Evolutionary conservation across 2,113 vertebrate species (phyloP), one percentile per base, ranked within the genome.

Genomic region (Podiceps cristatus): DNA sequence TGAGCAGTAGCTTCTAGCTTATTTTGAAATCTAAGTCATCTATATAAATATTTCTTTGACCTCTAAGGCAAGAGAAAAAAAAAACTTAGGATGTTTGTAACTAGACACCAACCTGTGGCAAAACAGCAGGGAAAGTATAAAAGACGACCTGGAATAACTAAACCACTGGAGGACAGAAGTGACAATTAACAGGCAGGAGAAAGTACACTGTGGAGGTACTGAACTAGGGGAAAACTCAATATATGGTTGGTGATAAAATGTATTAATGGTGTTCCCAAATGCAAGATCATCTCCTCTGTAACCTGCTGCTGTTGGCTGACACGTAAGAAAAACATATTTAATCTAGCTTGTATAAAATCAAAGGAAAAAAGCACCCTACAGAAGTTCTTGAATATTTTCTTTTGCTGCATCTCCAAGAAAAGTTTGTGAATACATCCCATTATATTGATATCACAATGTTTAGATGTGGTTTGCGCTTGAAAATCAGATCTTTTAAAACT

Each of bases 391-490:
- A 81, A 11, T 52, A 73, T 66, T 76, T 95, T 72, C 37, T 96
- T 88, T 63, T 87, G 60, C 76, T 79, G 31, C 22, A 69, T 79
- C 69, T 97, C 77, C 69, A 95, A 80, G 66, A 75, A 67, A 83
- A 63, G n/a, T 79, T 66, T 69, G 45, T 44, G 72, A 92, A 91
- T 42, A 55, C 8, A 44, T 68, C 42, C 37, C 9, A 40, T 77
- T 91, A 91, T 81, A 95, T 7, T 83, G 67, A 82, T 56, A 93
- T 63, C 59, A 87, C 2, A 4, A 62, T 7, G 13, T 79, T 95
- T 73, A 95, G 90, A 96, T 96, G 96, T 91, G 94, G 95, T 85
- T 95, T 96, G 69, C 45, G 76, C 69, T 74, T 92, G 22, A 80
- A 90, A 64, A 97, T 88, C 73, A 77, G 68, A 89, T 74, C 67